Percentiles rank a stretch among this genome's conserved stretches.
Evolutionary conservation across 2,797 vertebrate genomes (phyloP).

Genomic region (Gobio occitaniae): DNA sequence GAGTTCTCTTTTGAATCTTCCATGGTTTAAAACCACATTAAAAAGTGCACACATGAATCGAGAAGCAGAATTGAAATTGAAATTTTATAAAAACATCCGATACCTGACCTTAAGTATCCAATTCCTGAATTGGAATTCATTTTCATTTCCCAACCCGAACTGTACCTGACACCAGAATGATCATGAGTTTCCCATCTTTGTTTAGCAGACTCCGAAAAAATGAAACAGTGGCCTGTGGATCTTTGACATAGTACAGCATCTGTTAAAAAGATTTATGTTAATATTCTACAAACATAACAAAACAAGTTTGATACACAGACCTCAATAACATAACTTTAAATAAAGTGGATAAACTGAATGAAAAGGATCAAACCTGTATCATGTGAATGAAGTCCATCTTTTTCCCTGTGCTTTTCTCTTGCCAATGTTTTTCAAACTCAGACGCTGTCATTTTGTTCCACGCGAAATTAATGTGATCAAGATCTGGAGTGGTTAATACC

Average conservation of each 20-base stretch:
- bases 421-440: slow-evolving; percentile 87
- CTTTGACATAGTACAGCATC: slow-evolving; percentile 94
- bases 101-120: neutral
- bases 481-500: slow-evolving; percentile 80
- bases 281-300: slow-evolving; percentile 29
- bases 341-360: neutral
- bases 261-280: slow-evolving; percentile 65
- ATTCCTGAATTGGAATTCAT: neutral
- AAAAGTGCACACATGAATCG: neutral
- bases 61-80: fast-evolving
- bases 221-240: slow-evolving; percentile 80
- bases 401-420: slow-evolving; percentile 75
- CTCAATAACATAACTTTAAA: neutral
- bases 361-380: slow-evolving; percentile 84
- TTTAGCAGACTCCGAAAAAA: slow-evolving; percentile 88
- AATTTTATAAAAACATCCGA: neutral
- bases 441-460: slow-evolving; percentile 89
- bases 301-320: neutral
- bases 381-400: slow-evolving; percentile 96
- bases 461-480: slow-evolving; percentile 84
- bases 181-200: slow-evolving; percentile 84
- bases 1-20: neutral
- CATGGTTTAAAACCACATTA: neutral
- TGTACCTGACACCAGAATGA: slow-evolving; percentile 90
- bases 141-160: neutral